These are phyloP conservation scores for Chydorus sphaericus DNA, from an alignment of 2,888 invertebrate genomes.

Conservation along the genomic window DNA sequence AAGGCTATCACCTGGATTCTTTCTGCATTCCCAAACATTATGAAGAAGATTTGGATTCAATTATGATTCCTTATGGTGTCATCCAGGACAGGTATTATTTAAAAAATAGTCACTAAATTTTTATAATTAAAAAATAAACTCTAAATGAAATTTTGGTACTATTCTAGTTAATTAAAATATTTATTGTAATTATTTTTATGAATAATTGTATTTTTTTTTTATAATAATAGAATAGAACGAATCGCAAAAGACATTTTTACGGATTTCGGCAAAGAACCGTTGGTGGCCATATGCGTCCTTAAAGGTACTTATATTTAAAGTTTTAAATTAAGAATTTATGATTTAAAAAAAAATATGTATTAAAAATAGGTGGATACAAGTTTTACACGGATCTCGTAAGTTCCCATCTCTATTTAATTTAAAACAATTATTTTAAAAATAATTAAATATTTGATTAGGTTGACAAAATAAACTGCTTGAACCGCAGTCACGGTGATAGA, in stretches of 20 bases:
- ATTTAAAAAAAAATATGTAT: not conserved
- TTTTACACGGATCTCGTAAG: conserved; percentile 37
- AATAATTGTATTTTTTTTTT: no score
- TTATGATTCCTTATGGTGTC: conserved; percentile 37
- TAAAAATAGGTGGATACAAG: conserved; percentile 32
- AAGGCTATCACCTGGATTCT: conserved; percentile 30
- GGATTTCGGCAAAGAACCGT: conserved; percentile 29
- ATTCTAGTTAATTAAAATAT: no score
- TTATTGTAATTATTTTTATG: no score
- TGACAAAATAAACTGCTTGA: conserved; percentile 31
- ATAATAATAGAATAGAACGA: conserved; percentile 31
- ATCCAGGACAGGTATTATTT: conserved; percentile 35
- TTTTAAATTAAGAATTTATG: not conserved
- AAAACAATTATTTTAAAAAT: not conserved
- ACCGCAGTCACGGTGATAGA: conserved; percentile 27
- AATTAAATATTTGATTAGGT: no score
- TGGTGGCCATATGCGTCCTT: conserved; percentile 37
- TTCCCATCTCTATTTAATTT: no score
- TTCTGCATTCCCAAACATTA: conserved; percentile 39
- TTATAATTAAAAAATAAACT: no score
- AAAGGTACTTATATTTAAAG: conserved; percentile 30
- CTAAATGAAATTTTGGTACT: no score
- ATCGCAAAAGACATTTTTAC: conserved; percentile 32
- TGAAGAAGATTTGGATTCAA: conserved; percentile 32
- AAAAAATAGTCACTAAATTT: no score